Conservation (phyloP, 2,113 vertebrate species). For the Crotalus horridus region DNA sequence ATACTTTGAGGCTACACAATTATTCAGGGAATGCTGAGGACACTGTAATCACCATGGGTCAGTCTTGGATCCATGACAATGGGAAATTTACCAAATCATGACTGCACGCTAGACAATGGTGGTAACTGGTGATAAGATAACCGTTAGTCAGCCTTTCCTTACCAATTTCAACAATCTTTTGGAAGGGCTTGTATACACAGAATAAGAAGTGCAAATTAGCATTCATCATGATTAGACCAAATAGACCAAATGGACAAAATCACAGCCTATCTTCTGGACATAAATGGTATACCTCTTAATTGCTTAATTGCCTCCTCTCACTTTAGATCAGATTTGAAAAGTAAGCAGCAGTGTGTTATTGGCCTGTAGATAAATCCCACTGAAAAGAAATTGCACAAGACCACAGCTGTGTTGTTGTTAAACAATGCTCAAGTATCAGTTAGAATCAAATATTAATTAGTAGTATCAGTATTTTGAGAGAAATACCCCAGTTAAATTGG, state of each 20-base stretch:
- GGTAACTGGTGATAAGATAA: slow-evolving; percentile 39
- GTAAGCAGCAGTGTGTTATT: neutral
- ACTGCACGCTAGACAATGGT: neutral
- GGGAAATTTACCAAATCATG: slow-evolving; percentile 30
- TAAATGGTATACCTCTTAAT: slow-evolving; percentile 11
- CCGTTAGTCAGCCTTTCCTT: slow-evolving; percentile 23
- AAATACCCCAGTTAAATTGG: neutral
- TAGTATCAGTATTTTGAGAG: neutral
- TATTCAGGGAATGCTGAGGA: neutral
- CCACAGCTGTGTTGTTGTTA: neutral
- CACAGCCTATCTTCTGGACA: slow-evolving; percentile 17
- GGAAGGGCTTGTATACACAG: slow-evolving; percentile 25
- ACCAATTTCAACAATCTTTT: slow-evolving; percentile 34
- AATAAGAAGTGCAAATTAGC: neutral
- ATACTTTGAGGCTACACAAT: slow-evolving; percentile 13
- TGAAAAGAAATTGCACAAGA: neutral
- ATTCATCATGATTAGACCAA: slow-evolving; percentile 29
- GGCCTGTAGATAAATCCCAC: neutral
- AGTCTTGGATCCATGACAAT: neutral
- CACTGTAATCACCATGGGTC: neutral
- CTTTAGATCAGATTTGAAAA: slow-evolving; percentile 17
- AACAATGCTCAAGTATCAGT: neutral
- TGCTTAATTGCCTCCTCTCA: neutral
- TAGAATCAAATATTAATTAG: neutral
- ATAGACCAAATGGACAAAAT: slow-evolving; percentile 37